Percentiles rank a stretch among this genome's conserved stretches.
Conservation (phyloP, 2,797 vertebrate species). For the Mus spretus region DNA sequence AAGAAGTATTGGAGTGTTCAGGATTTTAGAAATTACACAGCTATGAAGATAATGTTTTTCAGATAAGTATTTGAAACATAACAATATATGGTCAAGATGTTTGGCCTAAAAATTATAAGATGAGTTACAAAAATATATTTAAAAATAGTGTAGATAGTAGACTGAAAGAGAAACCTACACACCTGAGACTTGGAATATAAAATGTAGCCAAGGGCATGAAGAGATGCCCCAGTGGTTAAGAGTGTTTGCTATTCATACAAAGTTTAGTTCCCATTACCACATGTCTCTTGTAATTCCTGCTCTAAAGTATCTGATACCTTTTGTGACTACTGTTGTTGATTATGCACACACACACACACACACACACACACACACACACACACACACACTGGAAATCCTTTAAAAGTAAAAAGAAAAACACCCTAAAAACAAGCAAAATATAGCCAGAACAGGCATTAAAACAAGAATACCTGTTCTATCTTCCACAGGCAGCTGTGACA, state of each 20-base stretch:
- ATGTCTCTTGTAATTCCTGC: not conserved
- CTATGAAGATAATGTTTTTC: not conserved
- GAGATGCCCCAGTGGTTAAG: not conserved
- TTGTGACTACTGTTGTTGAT: not conserved
- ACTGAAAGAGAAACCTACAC: not conserved
- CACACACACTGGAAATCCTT: not conserved
- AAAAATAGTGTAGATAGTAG: not conserved
- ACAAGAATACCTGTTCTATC: too few relatives aligned
- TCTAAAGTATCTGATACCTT: not conserved
- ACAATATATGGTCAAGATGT: not conserved
- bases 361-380: not conserved
- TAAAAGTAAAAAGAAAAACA: not conserved
- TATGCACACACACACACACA: not conserved
- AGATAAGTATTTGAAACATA: not conserved
- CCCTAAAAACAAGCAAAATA: not conserved
- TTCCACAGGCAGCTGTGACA: not conserved
- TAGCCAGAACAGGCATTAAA: not conserved
- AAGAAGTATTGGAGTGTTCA: not conserved
- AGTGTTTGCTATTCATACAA: not conserved
- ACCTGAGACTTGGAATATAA: not conserved
- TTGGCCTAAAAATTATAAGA: constrained; percentile 15
- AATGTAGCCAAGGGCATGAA: not conserved
- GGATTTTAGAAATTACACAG: not conserved
- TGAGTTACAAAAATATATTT: not conserved
- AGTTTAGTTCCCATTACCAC: not conserved